A percentile compares a stretch with the other conserved stretches of the same genome.
These are phyloP conservation scores for Patella pellucida DNA, from an alignment of 2,888 invertebrate species.

Conservation along the genomic window DNA sequence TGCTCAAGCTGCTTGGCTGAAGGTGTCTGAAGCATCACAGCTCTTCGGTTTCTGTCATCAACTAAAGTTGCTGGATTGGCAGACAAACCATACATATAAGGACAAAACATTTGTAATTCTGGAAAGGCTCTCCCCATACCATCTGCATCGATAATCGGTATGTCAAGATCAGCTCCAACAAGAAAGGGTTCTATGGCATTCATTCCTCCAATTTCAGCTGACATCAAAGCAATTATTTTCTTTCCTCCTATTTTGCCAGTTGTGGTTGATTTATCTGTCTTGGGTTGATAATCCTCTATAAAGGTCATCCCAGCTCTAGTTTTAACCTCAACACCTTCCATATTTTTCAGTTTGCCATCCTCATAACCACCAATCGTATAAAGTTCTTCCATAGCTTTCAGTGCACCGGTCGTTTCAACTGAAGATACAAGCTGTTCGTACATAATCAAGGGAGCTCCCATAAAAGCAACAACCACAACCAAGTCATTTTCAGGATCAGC, in stretches of 20 bases:
- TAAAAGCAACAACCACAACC: slow-evolving; percentile 46
- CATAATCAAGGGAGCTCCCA: slow-evolving; percentile 60
- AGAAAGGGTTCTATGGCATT: slow-evolving; percentile 61
- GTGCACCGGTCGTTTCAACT: slow-evolving; percentile 43
- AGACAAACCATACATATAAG: slow-evolving; percentile 53
- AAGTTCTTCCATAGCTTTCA: slow-evolving; percentile 44
- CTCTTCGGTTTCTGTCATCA: slow-evolving; percentile 51
- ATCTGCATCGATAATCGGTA: slow-evolving; percentile 64
- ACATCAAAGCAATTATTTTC: slow-evolving; percentile 49
- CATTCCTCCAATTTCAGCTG: slow-evolving; percentile 63
- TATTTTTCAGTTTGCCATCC: slow-evolving; percentile 38
- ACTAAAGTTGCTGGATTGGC: slow-evolving; percentile 54
- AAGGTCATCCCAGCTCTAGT: slow-evolving; percentile 39
- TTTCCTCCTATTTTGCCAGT: slow-evolving; percentile 13
- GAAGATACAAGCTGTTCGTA: slow-evolving; percentile 55
- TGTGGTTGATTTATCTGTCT: slow-evolving; percentile 22
- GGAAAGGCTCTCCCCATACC: slow-evolving; percentile 69
- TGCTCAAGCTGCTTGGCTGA: slow-evolving; percentile 55
- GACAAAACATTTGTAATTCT: slow-evolving; percentile 59
- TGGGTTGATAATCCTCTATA: slow-evolving; percentile 46
- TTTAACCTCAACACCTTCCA: slow-evolving; percentile 40
- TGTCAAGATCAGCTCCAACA: slow-evolving; percentile 49
- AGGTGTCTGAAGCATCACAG: slow-evolving; percentile 49
- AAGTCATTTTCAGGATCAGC: slow-evolving; percentile 42
- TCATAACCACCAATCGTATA: slow-evolving; percentile 37